phyloP scores from a whole-genome alignment of 92 coral and sea anemone species.

The Paramuricea clavata region DNA sequence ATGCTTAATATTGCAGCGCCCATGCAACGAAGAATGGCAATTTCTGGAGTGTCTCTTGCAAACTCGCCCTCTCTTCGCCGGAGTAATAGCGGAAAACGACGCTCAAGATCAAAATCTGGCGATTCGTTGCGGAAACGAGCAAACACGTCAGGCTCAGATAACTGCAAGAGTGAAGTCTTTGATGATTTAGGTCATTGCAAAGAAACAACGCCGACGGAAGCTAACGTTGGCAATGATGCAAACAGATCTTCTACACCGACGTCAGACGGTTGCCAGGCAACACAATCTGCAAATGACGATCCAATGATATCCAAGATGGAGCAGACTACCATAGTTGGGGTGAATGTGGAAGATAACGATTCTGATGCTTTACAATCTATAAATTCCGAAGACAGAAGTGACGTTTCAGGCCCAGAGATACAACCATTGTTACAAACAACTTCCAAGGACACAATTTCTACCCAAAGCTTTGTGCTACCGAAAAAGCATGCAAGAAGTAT shows the following conservation, averaged over 20 bases:
- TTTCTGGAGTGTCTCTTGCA: slow-evolving; percentile 85
- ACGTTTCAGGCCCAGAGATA: neutral
- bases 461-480: neutral
- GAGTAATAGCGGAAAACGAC: slow-evolving; percentile 38
- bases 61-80: slow-evolving; percentile 61
- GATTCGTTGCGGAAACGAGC: slow-evolving; percentile 31
- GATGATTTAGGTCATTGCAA: neutral
- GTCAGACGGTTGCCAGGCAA: neutral
- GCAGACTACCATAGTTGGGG: neutral
- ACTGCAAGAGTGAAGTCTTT: neutral
- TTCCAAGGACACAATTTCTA: neutral
- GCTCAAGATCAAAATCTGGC: slow-evolving; percentile 35
- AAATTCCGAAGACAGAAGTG: slow-evolving; percentile 5
- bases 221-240: neutral
- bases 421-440: neutral
- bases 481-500: neutral
- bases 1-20: slow-evolving; percentile 90
- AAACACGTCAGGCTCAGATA: slow-evolving; percentile 9
- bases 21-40: slow-evolving; percentile 92
- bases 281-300: neutral
- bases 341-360: neutral
- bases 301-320: neutral
- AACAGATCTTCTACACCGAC: slow-evolving; percentile 4
- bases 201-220: neutral
- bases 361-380: neutral